These are phyloP conservation scores for Limnodromus scolopaceus DNA, from an alignment of 2,797 vertebrate genomes.

Conservation along the genomic window DNA sequence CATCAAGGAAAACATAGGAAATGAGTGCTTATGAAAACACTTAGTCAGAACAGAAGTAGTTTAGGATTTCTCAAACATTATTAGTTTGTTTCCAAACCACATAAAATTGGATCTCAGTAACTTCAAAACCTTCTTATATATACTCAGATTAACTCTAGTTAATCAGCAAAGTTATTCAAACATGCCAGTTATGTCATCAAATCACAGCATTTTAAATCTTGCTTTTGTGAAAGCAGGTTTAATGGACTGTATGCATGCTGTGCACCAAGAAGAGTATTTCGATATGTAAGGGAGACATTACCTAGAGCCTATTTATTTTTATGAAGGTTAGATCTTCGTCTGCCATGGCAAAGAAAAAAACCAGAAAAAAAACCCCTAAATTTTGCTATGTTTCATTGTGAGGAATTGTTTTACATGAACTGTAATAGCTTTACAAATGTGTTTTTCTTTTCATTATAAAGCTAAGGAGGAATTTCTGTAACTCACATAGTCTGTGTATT, in stretches of 20 bases:
- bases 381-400: neutral
- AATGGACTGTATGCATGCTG: neutral
- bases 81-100: conserved; percentile 44
- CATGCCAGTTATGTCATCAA: neutral
- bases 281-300: neutral
- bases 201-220: neutral
- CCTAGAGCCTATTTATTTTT: neutral
- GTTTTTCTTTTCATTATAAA: neutral
- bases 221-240: neutral
- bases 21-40: conserved; percentile 26
- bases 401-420: neutral
- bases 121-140: neutral
- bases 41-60: conserved; percentile 4
- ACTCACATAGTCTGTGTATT: neutral
- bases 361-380: fast-evolving
- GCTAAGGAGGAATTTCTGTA: neutral
- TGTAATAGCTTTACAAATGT: neutral
- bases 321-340: neutral
- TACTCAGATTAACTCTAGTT: neutral
- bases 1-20: neutral
- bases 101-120: neutral
- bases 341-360: neutral
- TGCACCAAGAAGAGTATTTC: neutral
- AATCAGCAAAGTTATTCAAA: neutral
- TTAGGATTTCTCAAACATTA: neutral